Conservation (phyloP, 2,888 invertebrate genomes). For the Morinoia aosen region DNA sequence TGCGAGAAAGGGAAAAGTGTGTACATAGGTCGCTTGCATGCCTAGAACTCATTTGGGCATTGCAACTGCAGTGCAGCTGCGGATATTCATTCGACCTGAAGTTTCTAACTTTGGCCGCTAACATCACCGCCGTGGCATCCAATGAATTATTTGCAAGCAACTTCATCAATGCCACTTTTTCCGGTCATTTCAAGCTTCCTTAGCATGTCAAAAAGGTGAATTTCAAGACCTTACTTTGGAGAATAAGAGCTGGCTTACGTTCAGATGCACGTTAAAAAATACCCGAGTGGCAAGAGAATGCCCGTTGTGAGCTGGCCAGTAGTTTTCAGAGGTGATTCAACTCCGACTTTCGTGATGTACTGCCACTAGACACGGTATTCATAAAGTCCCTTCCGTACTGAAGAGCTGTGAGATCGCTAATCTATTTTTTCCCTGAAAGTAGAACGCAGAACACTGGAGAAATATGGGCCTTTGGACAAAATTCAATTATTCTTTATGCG, state of each 20-base stretch:
- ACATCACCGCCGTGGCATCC: background rate
- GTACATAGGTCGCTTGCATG: background rate
- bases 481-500: background rate
- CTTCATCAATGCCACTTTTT: background rate
- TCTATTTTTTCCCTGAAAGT: background rate
- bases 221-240: background rate
- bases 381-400: background rate
- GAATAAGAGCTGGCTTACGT: background rate
- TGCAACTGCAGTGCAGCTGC: background rate
- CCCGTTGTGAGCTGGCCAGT: background rate
- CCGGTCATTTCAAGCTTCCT: background rate
- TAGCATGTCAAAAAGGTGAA: background rate
- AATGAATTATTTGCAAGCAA: background rate
- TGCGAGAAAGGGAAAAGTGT: background rate
- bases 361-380: background rate
- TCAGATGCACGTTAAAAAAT: background rate
- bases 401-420: background rate
- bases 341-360: background rate
- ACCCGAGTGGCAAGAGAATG: background rate
- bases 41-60: background rate
- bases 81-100: background rate
- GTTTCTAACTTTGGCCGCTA: background rate
- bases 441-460: background rate
- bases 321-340: background rate
- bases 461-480: background rate